phyloP scores from a whole-genome alignment of 1,140 invertebrate genomes.

The Trichonephila clavata region DNA sequence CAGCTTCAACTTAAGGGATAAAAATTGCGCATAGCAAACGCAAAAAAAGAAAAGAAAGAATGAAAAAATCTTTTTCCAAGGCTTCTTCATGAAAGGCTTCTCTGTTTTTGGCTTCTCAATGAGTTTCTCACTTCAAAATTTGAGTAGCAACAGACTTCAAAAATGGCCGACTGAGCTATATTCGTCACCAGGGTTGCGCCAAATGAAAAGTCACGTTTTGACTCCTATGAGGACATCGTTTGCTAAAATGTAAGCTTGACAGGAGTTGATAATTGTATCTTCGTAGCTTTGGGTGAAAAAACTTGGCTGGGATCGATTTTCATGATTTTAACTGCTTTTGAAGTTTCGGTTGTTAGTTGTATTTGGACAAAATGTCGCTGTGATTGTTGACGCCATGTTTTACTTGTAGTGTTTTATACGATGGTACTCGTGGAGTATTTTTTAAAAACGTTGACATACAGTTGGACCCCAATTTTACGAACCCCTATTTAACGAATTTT shows the following conservation, averaged over 20 bases:
- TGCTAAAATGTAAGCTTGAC: not conserved
- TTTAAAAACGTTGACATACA: no score
- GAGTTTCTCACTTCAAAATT: conserved; percentile 60
- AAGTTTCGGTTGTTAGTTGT: no score
- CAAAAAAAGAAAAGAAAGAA: conserved; percentile 37
- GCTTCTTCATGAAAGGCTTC: conserved; percentile 66
- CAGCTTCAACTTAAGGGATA: conserved; percentile 40
- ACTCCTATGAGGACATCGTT: not conserved
- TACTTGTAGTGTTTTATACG: no score
- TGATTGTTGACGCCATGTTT: no score
- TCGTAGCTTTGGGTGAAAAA: not conserved
- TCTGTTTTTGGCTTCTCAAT: conserved; percentile 67
- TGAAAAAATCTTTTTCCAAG: conserved; percentile 64
- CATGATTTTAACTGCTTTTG: not conserved
- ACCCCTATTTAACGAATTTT: no score
- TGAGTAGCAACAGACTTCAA: conserved; percentile 66
- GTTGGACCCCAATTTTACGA: no score
- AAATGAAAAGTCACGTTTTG: not conserved
- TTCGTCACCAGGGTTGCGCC: not conserved
- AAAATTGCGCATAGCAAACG: conserved; percentile 14
- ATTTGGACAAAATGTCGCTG: no score
- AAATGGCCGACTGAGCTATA: conserved; percentile 44
- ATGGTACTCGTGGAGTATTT: no score
- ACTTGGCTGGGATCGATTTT: not conserved
- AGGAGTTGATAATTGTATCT: not conserved